These are phyloP conservation scores for Mesaphorura yosii DNA, from an alignment of 1,140 invertebrate species.

Conservation along the genomic window DNA sequence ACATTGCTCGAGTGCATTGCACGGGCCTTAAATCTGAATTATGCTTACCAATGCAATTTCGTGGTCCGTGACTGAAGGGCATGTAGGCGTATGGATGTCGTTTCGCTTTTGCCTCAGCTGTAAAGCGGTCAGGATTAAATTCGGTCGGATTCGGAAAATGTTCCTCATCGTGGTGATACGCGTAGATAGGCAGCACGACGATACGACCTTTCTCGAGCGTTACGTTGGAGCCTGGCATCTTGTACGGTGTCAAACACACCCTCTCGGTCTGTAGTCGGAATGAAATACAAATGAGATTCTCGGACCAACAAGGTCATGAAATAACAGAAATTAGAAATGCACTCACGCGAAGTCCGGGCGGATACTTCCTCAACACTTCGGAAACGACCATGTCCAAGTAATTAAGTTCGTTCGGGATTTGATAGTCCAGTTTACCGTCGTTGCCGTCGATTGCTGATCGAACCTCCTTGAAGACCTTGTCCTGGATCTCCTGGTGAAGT, in stretches of 20 bases:
- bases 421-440: constrained; percentile 34
- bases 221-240: constrained; percentile 43
- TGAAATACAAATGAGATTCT: too few relatives aligned
- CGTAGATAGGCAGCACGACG: constrained; percentile 50
- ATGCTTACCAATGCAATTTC: constrained; percentile 40
- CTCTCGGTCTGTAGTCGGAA: constrained; percentile 37
- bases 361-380: constrained; percentile 43
- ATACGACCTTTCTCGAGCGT: constrained; percentile 53
- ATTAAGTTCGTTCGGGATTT: constrained; percentile 34
- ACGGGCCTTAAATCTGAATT: too few relatives aligned
- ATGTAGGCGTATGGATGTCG: constrained; percentile 43
- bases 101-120: constrained; percentile 35
- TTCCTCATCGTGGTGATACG: constrained; percentile 54
- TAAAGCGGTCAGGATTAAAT: constrained; percentile 42
- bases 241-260: constrained; percentile 37
- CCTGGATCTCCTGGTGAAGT: constrained; percentile 40
- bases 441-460: constrained; percentile 31
- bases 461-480: constrained; percentile 41
- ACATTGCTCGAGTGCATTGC: too few relatives aligned
- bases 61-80: constrained; percentile 42
- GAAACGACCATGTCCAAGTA: constrained; percentile 35
- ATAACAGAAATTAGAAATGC: too few relatives aligned
- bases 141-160: constrained; percentile 50
- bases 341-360: too few relatives aligned
- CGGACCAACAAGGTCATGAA: too few relatives aligned